Evolutionary conservation across 2,888 invertebrate species (phyloP).

Genomic region (Coleophora deauratella): DNA sequence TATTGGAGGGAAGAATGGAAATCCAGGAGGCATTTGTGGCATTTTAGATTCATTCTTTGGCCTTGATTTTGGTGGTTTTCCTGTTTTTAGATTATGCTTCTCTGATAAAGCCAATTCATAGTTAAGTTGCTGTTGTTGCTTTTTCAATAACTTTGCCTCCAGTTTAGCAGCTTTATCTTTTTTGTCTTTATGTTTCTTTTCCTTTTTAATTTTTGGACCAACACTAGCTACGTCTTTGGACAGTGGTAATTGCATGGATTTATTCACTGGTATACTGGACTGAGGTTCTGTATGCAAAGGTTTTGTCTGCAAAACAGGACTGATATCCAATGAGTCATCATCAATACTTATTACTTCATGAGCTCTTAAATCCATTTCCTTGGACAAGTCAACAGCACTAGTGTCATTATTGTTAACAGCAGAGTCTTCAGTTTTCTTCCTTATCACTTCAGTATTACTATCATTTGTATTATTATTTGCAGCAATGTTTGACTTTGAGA

Average conservation of each 20-base stretch:
- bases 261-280: slow-evolving; percentile 57
- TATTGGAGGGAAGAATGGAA: slow-evolving; percentile 61
- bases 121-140: slow-evolving; percentile 60
- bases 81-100: slow-evolving; percentile 49
- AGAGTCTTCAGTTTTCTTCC: slow-evolving; percentile 50
- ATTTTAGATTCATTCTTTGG: slow-evolving; percentile 58
- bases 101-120: slow-evolving; percentile 56
- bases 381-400: slow-evolving; percentile 66
- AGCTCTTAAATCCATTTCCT: slow-evolving; percentile 63
- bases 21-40: slow-evolving; percentile 56
- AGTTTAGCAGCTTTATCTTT: slow-evolving; percentile 64
- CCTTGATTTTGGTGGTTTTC: slow-evolving; percentile 52
- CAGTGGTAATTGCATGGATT: slow-evolving; percentile 60
- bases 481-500: slow-evolving; percentile 61
- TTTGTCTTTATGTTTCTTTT: slow-evolving; percentile 70
- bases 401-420: slow-evolving; percentile 68
- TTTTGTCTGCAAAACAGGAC: slow-evolving; percentile 34
- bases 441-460: slow-evolving; percentile 37
- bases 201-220: slow-evolving; percentile 75
- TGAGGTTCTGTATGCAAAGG: slow-evolving; percentile 32
- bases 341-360: slow-evolving; percentile 68
- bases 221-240: slow-evolving; percentile 70
- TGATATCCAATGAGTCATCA: slow-evolving; percentile 59
- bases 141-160: slow-evolving; percentile 60
- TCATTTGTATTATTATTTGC: slow-evolving; percentile 39